Evolutionary conservation across 2,888 invertebrate genomes (phyloP), one percentile per base, ranked within the genome.

Genomic region (Philonicus albiceps): DNA sequence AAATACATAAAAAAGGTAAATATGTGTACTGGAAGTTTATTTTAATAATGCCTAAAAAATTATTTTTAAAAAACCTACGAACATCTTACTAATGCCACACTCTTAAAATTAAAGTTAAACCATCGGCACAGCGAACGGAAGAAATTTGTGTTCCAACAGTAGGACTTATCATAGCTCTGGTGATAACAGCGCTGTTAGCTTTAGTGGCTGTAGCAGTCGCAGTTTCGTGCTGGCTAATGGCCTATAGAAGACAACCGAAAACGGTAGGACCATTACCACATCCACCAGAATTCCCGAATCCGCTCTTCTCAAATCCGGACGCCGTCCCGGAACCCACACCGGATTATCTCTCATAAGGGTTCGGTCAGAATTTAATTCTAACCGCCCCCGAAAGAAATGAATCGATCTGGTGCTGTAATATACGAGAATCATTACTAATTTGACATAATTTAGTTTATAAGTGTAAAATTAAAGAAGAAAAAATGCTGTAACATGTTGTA

Each of bases 191-290:
- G 81, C 94, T 98, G 88, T 93, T 98, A 90, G 98, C 98, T 87
- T 94, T 98, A 88, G 98, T 98, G 87, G 98, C 98, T 87, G 98
- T 98, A 86, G 98, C 98, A 37, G 97, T 98, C 83, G 98, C 98
- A 86, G 98, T 98, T 87, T 98, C 97, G 88, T 98, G 98, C 93
- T 98, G 98, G 98, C 94, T 98, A 89, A 97, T 98, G 95, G 98
- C 98, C 89, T 98, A 98, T 93, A 93, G 98, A 89, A 95, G 97
- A 90, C 95, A 96, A 91, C 96, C 97, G 85, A 97, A 97, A 90
- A 95, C 96, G 84, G 95, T 96, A 88, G 98, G 98, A 64, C 98
- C 98, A 76, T 94, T 98, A 90, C 98, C 98, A 89, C 98, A 98
- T 94, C 98, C 98, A 89, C 97, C 98, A 88, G 98, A 98, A 93